A percentile compares a stretch with the other conserved stretches of the same genome.
phyloP scores from a whole-genome alignment of 2,888 invertebrate genomes.

The Barypeithes pellucidus region DNA sequence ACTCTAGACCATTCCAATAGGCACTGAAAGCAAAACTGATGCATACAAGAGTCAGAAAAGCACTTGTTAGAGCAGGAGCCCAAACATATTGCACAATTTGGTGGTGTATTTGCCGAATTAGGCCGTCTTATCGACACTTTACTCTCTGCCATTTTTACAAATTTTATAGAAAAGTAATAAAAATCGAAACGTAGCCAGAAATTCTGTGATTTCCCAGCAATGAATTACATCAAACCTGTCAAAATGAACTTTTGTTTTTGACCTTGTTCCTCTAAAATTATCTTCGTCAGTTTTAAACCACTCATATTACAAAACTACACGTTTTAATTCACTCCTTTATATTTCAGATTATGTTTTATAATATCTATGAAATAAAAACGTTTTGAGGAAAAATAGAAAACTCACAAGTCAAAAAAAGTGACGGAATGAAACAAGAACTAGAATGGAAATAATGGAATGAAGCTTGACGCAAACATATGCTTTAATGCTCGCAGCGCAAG shows the following conservation, averaged over 20 bases:
- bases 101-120: slow-evolving; percentile 76
- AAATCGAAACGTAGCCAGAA: slow-evolving; percentile 10
- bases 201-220: background rate
- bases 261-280: slow-evolving; percentile 32
- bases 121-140: slow-evolving; percentile 59
- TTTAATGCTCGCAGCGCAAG: too few relatives aligned
- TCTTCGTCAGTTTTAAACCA: background rate
- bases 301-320: background rate
- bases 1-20: slow-evolving; percentile 95
- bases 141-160: slow-evolving; percentile 61
- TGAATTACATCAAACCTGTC: slow-evolving; percentile 36
- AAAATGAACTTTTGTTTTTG: slow-evolving; percentile 36
- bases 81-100: slow-evolving; percentile 94
- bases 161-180: background rate
- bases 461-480: too few relatives aligned
- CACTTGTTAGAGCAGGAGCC: slow-evolving; percentile 90
- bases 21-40: slow-evolving; percentile 95
- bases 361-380: too few relatives aligned
- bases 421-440: slow-evolving; percentile 4
- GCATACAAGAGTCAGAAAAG: slow-evolving; percentile 93
- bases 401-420: background rate
- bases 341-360: too few relatives aligned
- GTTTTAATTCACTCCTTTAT: background rate
- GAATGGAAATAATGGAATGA: background rate
- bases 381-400: background rate